A percentile compares a stretch with the other conserved stretches of the same genome.
Evolutionary conservation across 2,113 vertebrate genomes (phyloP).

Genomic region (Lepus timidus): DNA sequence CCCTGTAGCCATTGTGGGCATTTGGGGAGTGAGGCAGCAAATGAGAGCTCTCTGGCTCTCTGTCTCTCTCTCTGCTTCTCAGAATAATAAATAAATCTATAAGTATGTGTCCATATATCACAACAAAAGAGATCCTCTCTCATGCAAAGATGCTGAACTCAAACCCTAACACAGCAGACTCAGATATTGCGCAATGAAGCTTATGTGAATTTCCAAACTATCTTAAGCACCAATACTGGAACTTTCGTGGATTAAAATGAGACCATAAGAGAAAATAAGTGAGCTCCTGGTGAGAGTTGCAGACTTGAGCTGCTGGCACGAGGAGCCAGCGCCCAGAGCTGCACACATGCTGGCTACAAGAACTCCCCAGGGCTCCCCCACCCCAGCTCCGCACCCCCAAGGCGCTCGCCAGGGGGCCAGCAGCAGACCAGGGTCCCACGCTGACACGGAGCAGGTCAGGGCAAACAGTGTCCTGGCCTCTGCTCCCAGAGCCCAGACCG

Average conservation of each 20-base stretch:
- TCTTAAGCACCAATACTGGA: background rate
- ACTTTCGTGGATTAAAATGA: background rate
- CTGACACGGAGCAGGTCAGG: background rate
- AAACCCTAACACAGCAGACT: background rate
- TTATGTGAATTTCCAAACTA: background rate
- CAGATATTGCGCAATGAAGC: background rate
- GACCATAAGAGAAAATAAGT: background rate
- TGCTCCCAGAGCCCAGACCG: background rate
- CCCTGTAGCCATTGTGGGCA: too few relatives aligned
- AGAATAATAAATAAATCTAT: too few relatives aligned
- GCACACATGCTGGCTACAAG: background rate
- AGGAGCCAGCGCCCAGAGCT: too few relatives aligned
- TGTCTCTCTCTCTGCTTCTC: too few relatives aligned
- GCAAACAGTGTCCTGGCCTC: background rate
- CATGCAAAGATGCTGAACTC: background rate
- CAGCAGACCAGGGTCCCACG: background rate
- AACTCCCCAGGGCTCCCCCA: rapidly evolving
- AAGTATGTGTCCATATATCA: rapidly evolving
- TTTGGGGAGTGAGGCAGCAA: too few relatives aligned
- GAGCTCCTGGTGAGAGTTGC: background rate
- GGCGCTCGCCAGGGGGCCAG: background rate
- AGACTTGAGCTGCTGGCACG: background rate
- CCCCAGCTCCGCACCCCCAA: background rate
- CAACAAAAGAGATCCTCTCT: background rate
- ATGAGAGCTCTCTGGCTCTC: too few relatives aligned